Evolutionary conservation across 2,113 vertebrate genomes (phyloP), one percentile per base, ranked within the genome.

Genomic region (Peromyscus californicus): DNA sequence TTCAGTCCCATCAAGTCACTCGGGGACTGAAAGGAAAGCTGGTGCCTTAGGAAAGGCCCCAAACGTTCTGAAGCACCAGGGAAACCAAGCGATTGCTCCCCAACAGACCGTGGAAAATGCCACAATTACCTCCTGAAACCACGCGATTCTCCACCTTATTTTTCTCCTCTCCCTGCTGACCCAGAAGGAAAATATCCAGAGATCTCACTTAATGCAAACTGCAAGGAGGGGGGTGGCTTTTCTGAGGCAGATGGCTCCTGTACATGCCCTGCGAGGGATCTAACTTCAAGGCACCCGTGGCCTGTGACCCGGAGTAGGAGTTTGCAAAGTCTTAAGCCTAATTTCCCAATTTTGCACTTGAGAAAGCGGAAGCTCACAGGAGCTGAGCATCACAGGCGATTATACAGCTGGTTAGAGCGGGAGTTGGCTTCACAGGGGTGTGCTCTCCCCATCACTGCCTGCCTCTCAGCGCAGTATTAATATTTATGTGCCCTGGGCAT

Each of bases 1-100:
- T 98, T 98, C 96, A 97, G 98, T 98, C 93, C 96, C 97, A 98
- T 96, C 93, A 88, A 89, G 92, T 89, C 93, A 67, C 95, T 98
- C 98, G 90, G 86, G 96, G 98, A 89, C 24, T 94, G 96, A 97
- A 97, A 85, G 95, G 97, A 31, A n/a, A 59, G 26, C 97, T 96
- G 61, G 51, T 57, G 84, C 24, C 78, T 85, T 79, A 88, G 59
- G 89, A 96, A 93, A 80, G 90, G 82, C 92, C 80, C 96, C n/a
- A 97, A 97, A 96, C 95, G 96, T 96, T 85, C 90, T 45, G 90
- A 85, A 65, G 92, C 42, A 75, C 48, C 69, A 88, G 94, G 94
- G 93, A 98, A 95, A 90, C 54, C 97, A 96, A 88, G 97, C 31
- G 96, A 98, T 95, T 93, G 39, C 22, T 3, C 78, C 97, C 91